phyloP scores from a whole-genome alignment of 2,113 vertebrate species.

The Sebastes fasciatus region DNA sequence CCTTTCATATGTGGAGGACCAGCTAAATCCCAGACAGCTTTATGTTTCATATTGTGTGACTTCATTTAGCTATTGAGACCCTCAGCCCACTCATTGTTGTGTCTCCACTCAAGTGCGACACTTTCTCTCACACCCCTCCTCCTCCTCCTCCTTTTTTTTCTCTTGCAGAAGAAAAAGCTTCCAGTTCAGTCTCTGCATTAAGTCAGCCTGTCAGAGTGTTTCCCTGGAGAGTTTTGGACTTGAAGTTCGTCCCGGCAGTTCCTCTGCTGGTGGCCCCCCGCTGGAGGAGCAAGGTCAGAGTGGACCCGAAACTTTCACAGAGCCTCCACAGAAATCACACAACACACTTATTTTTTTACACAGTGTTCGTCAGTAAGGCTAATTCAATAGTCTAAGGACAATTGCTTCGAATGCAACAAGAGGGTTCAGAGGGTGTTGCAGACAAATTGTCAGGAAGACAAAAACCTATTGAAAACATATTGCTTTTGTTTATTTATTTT shows the following conservation, averaged over 20 bases:
- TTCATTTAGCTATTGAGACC: constrained; percentile 31
- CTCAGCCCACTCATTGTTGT: constrained; percentile 31
- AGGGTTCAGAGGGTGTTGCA: neutral
- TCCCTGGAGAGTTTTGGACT: constrained; percentile 87
- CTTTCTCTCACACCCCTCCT: constrained; percentile 22
- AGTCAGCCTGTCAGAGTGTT: constrained; percentile 90
- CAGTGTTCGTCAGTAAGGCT: constrained; percentile 15
- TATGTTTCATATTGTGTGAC: constrained; percentile 27
- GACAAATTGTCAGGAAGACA: neutral
- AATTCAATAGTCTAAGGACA: constrained; percentile 10
- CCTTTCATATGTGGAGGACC: neutral
- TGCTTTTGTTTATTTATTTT: neutral
- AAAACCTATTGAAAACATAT: neutral
- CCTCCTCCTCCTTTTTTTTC: neutral
- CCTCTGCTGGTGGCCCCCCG: constrained; percentile 69
- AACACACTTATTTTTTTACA: constrained; percentile 23
- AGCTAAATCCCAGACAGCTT: constrained; percentile 6
- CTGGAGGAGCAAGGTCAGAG: constrained; percentile 66
- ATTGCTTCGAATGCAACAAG: neutral
- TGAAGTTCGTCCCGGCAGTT: constrained; percentile 86
- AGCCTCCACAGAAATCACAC: constrained; percentile 27
- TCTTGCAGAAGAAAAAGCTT: constrained; percentile 74
- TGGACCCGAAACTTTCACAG: constrained; percentile 56
- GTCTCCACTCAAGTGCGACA: constrained; percentile 18
- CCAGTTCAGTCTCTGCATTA: constrained; percentile 83